Evolutionary conservation across 2,888 invertebrate genomes (phyloP).

Genomic region (Hetaerina titia): DNA sequence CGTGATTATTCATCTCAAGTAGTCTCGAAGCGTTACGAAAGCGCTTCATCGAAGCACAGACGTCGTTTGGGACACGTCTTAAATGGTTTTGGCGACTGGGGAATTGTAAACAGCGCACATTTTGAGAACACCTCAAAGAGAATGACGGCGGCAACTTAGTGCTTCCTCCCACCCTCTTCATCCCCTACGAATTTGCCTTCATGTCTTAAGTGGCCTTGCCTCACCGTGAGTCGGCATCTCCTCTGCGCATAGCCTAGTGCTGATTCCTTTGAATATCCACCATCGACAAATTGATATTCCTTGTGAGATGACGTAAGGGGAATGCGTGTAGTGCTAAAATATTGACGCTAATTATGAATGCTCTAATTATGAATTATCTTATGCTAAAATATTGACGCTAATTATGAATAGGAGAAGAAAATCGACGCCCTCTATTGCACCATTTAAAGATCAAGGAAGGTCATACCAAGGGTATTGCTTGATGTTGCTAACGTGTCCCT

Average conservation of each 20-base stretch:
- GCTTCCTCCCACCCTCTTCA: background rate
- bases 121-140: background rate
- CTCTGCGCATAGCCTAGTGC: background rate
- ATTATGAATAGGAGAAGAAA: no score
- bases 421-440: background rate
- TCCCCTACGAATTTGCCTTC: background rate
- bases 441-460: background rate
- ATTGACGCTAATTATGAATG: background rate
- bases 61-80: background rate
- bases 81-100: background rate
- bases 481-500: background rate
- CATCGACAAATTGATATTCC: slow-evolving; percentile 18
- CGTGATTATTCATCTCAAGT: no score
- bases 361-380: no score
- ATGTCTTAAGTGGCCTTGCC: background rate
- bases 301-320: slow-evolving; percentile 48
- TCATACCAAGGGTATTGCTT: background rate
- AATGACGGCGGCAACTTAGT: background rate
- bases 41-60: no score
- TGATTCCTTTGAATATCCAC: background rate
- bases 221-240: background rate
- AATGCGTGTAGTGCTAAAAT: background rate
- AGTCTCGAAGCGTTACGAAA: no score
- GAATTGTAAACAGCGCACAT: background rate
- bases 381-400: background rate